These are phyloP conservation scores for Erebia aethiops DNA, from an alignment of 2,888 invertebrate genomes.

Conservation along the genomic window DNA sequence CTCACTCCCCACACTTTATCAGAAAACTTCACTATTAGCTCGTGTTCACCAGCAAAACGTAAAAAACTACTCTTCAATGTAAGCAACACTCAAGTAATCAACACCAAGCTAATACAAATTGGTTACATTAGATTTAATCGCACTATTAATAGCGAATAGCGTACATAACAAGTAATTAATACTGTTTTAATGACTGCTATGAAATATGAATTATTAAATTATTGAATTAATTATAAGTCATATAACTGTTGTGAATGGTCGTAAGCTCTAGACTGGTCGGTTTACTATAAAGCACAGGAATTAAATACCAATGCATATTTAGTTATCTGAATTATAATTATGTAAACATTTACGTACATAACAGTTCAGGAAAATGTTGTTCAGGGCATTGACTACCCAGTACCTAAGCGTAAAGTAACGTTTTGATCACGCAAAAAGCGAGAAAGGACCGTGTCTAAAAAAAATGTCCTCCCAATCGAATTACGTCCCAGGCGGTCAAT, in stretches of 20 bases:
- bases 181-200: constrained; percentile 2
- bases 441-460: too few species aligned
- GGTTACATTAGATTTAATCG: constrained; percentile 11
- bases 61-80: neutral
- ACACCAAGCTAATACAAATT: constrained; percentile 6
- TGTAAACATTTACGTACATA: constrained; percentile 9
- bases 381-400: neutral
- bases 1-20: neutral
- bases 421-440: neutral
- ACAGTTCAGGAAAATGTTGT: neutral
- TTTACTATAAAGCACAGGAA: neutral
- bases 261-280: neutral
- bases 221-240: neutral
- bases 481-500: too few species aligned
- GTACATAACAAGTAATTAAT: constrained; percentile 2
- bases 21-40: neutral
- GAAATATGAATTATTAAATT: neutral
- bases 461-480: too few species aligned
- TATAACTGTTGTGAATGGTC: neutral
- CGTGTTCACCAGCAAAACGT: neutral
- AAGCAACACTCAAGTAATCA: constrained; percentile 1
- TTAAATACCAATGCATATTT: constrained; percentile 14
- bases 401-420: neutral
- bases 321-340: neutral
- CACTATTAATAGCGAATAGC: constrained; percentile 13